A percentile compares a stretch with the other conserved stretches of the same genome.
Conservation (phyloP, 2,888 invertebrate species). For the Myopa tessellatipennis region DNA sequence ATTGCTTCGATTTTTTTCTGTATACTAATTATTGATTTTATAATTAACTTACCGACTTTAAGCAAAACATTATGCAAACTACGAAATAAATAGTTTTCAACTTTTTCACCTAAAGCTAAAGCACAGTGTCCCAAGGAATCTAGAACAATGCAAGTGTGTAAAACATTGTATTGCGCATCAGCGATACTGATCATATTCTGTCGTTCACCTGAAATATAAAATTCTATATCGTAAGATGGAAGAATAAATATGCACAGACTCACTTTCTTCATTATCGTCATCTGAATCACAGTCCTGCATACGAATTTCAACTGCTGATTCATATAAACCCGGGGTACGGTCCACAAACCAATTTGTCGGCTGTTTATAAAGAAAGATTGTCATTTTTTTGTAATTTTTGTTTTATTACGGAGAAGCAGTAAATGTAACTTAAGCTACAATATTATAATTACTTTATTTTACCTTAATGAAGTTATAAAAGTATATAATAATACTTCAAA, state of each 20-base stretch:
- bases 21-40: background rate
- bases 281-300: conserved; percentile 62
- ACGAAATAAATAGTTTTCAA: conserved; percentile 74
- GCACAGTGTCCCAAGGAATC: conserved; percentile 79
- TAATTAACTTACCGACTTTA: conserved; percentile 72
- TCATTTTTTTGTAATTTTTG: too few species aligned
- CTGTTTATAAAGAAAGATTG: conserved; percentile 46
- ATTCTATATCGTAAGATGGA: background rate
- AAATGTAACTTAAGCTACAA: background rate
- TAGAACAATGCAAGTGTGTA: conserved; percentile 75
- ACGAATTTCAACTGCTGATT: conserved; percentile 65
- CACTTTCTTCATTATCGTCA: conserved; percentile 56
- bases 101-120: conserved; percentile 69
- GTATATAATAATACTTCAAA: too few species aligned
- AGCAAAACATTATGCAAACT: conserved; percentile 78
- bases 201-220: conserved; percentile 44
- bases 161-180: conserved; percentile 74
- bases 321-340: conserved; percentile 65
- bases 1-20: too few species aligned
- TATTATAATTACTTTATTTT: background rate
- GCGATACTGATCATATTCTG: conserved; percentile 55
- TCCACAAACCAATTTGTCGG: conserved; percentile 62
- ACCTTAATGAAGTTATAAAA: background rate
- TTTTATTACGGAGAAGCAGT: background rate
- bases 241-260: background rate